Base-by-base conservation (phyloP, 64 coral and sea anemone genomes). In the Stichodactyla helianthus region DNA sequence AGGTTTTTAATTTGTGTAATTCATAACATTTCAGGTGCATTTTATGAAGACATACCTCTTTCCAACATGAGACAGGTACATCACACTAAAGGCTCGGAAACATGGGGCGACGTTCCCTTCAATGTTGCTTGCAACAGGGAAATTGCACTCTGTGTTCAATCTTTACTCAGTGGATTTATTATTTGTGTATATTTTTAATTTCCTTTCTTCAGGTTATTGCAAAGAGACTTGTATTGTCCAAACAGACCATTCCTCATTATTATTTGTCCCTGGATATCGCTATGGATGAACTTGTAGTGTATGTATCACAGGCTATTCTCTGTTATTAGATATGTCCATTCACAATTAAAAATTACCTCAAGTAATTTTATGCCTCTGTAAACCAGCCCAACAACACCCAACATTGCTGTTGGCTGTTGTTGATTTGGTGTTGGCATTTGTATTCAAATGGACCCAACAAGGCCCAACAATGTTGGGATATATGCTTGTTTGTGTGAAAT, bases 201-300 rank as follows among this genome's bases (percentile, higher is more conserved):
- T 26, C 4, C 11, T 27, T 31, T 35, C 27, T 74, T 74, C 12
- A 74, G 68, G 92, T 98, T 28, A 98, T 98, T 88, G 96, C 96
- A 82, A 98, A 83, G 77, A 57, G 96, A 54, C 87, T 98, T 6
- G 61, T 95, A 50, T 89, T 95, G 65, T 98, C 96, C 18, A 98
- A 98, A 82, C 96, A 95, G 67, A 98, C 93, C 10, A 98, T 98
- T 64, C 96, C 96, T 86, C 96, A 98, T 89, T 98, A 98, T 71
- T 98, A 98, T 68, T 58, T 98, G 50, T 98, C 96, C 44, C 89
- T 98, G 51, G 96, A 98, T 26, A 86, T 98, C 56, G 77, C 44
- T 60, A 88, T 98, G 93, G 96, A 98, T 86, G 92, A 98, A 22
- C 85, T 98, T 20, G 20, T 98, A 5, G 68, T 23, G 68, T 74